Percentiles rank a stretch among this genome's conserved stretches.
Evolutionary conservation across 2,888 invertebrate species (phyloP).

Genomic region (Serripes groenlandicus): DNA sequence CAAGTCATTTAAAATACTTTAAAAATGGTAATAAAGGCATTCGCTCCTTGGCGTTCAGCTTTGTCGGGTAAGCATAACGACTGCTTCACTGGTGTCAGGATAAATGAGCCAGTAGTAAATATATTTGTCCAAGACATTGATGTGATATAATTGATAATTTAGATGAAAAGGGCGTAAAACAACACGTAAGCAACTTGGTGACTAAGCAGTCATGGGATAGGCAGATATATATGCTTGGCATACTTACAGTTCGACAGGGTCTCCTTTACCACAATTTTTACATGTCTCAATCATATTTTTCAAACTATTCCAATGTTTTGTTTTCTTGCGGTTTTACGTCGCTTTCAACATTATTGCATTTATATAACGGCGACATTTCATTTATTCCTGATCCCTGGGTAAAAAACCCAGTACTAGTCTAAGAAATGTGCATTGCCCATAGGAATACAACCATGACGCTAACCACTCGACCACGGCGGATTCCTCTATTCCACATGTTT

Average conservation of each 20-base stretch:
- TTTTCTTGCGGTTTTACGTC: neutral
- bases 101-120: neutral
- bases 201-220: no score
- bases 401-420: no score
- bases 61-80: neutral
- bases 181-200: neutral
- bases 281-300: neutral
- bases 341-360: neutral
- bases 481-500: no score
- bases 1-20: no score
- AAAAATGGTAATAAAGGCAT: neutral
- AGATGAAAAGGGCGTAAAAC: neutral
- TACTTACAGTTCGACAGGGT: neutral
- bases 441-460: no score
- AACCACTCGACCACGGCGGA: no score
- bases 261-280: neutral
- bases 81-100: neutral
- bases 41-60: neutral
- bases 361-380: neutral
- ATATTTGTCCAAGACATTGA: neutral
- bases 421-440: no score
- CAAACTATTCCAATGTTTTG: neutral
- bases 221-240: no score
- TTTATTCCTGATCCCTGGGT: no score
- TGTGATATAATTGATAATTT: neutral